Conservation (phyloP, 1,140 invertebrate species). For the Dinothrombium tinctorium region DNA sequence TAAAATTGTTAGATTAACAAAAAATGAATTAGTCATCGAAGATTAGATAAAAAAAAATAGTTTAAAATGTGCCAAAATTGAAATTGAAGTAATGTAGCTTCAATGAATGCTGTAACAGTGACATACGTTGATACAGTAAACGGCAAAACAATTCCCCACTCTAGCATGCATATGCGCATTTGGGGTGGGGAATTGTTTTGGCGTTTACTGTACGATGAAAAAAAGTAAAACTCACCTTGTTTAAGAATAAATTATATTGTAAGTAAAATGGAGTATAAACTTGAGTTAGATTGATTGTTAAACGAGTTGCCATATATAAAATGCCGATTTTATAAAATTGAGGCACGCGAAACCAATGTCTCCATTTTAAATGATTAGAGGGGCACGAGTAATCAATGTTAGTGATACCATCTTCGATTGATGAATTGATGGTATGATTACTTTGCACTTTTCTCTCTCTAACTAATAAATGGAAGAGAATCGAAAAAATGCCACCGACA, state of each 20-base stretch:
- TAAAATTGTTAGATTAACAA: no score
- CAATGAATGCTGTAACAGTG: no score
- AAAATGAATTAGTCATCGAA: no score
- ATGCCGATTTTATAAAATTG: conserved; percentile 39
- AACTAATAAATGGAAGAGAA: conserved; percentile 45
- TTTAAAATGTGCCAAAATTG: no score
- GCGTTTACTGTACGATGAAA: no score
- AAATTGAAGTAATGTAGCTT: no score
- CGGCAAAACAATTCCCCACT: no score
- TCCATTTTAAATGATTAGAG: conserved; percentile 17
- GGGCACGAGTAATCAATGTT: conserved; percentile 15
- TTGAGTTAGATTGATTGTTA: conserved; percentile 73
- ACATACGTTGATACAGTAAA: no score
- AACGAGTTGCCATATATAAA: conserved; percentile 66
- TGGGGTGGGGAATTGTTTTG: no score
- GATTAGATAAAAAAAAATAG: no score
- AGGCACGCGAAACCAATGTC: conserved; percentile 35
- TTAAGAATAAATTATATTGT: conserved; percentile 45
- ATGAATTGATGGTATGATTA: conserved; percentile 4
- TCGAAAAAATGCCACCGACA: conserved; percentile 39
- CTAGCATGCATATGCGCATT: no score
- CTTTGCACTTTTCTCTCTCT: conserved; percentile 11
- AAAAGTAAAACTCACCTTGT: conserved; percentile 27
- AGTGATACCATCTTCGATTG: neutral
- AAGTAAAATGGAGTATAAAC: conserved; percentile 74